Evolutionary conservation across 2,797 vertebrate genomes (phyloP).

Genomic region (Oreochromis grahami): DNA sequence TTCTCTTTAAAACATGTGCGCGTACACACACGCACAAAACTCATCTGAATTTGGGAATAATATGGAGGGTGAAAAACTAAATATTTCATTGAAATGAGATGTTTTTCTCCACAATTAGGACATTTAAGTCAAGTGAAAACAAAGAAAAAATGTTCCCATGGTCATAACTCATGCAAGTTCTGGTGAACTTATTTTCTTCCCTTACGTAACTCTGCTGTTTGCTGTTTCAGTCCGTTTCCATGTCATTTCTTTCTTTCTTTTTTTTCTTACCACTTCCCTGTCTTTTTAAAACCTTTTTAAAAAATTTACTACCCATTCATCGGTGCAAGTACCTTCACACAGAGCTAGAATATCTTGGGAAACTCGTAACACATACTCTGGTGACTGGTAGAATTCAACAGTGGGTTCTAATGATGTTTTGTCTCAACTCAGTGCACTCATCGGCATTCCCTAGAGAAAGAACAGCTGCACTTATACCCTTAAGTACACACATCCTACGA

Average conservation of each 20-base stretch:
- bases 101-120: not conserved
- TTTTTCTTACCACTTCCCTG: not conserved
- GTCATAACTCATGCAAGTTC: slow-evolving; percentile 11
- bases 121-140: not conserved
- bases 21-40: not conserved
- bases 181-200: not conserved
- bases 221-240: slow-evolving; percentile 9
- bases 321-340: not conserved
- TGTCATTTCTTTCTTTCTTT: not conserved
- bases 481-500: not conserved
- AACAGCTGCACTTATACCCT: not conserved
- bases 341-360: not conserved
- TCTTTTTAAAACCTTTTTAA: not conserved
- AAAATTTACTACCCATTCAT: not conserved
- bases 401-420: not conserved
- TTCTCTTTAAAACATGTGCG: not conserved
- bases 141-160: slow-evolving; percentile 42
- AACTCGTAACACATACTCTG: not conserved
- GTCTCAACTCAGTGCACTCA: not conserved
- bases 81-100: not conserved
- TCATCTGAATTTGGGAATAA: not conserved
- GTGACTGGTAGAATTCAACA: not conserved
- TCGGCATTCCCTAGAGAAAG: not conserved
- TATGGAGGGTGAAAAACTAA: not conserved
- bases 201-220: slow-evolving; percentile 26